A percentile compares a stretch with the other conserved stretches of the same genome.
Conservation (phyloP, 2,113 vertebrate species). For the Rhynchomys soricoides region DNA sequence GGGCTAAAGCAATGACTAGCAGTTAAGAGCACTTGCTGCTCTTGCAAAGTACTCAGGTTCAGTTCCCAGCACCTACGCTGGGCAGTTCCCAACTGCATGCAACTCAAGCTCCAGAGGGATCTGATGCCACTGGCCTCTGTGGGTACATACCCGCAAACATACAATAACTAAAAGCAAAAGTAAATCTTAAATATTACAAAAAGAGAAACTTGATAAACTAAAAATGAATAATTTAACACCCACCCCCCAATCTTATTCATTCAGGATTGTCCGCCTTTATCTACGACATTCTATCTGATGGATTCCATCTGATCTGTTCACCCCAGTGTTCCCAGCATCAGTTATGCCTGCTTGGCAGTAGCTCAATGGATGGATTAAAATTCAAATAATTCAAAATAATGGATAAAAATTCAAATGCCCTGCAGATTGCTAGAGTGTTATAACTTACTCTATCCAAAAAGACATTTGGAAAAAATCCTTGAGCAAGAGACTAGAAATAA, state of each 20-base stretch:
- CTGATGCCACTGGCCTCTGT: background rate
- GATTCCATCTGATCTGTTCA: background rate
- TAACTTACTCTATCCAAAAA: background rate
- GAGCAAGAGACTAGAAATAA: background rate
- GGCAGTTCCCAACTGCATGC: background rate
- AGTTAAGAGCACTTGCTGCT: background rate
- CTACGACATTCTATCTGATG: background rate
- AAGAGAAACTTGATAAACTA: background rate
- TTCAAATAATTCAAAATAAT: too few relatives aligned
- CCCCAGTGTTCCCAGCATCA: background rate
- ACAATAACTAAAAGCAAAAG: background rate
- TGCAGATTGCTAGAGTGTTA: background rate
- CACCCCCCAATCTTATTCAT: background rate
- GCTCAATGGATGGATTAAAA: background rate
- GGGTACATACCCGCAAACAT: background rate
- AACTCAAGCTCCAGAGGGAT: background rate
- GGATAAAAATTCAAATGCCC: slow-evolving; percentile 33
- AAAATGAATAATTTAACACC: background rate
- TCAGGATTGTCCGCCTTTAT: background rate
- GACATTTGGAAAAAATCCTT: background rate
- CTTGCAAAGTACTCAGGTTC: background rate
- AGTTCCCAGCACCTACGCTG: background rate
- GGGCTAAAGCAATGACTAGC: background rate
- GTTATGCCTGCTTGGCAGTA: background rate
- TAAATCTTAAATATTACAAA: background rate